A percentile compares a stretch with the other conserved stretches of the same genome.
Conservation (phyloP, 2,797 vertebrate genomes). For the Microhierax caerulescens region DNA sequence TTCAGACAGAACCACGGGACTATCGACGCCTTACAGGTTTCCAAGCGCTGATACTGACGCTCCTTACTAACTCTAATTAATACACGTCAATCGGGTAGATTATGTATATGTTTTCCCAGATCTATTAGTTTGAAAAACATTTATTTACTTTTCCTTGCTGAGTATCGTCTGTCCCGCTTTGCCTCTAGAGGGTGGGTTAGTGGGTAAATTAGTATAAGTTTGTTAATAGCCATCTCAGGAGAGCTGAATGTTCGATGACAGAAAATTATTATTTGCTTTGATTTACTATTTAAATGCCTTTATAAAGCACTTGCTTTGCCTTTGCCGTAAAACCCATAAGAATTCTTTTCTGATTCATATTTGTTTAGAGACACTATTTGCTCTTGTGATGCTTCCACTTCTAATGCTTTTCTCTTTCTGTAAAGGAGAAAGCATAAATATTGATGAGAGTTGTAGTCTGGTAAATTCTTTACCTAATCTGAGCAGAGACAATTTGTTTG, state of each 20-base stretch:
- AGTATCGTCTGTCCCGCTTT: neutral
- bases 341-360: neutral
- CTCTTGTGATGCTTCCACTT: neutral
- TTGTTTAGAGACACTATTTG: neutral
- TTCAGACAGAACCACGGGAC: neutral
- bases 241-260: neutral
- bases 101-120: neutral
- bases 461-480: neutral
- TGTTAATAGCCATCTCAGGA: neutral
- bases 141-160: neutral
- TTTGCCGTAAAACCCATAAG: neutral
- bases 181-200: neutral
- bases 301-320: neutral
- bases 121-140: neutral
- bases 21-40: neutral
- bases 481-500: neutral
- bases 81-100: neutral
- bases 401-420: neutral
- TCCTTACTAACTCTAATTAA: neutral
- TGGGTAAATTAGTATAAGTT: neutral
- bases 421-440: neutral
- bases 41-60: neutral
- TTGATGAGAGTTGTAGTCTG: neutral
- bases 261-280: conserved; percentile 1
- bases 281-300: neutral